A percentile compares a stretch with the other conserved stretches of the same genome.
Conservation (phyloP, 2,888 invertebrate species). For the Brachynemurus nebulosus region DNA sequence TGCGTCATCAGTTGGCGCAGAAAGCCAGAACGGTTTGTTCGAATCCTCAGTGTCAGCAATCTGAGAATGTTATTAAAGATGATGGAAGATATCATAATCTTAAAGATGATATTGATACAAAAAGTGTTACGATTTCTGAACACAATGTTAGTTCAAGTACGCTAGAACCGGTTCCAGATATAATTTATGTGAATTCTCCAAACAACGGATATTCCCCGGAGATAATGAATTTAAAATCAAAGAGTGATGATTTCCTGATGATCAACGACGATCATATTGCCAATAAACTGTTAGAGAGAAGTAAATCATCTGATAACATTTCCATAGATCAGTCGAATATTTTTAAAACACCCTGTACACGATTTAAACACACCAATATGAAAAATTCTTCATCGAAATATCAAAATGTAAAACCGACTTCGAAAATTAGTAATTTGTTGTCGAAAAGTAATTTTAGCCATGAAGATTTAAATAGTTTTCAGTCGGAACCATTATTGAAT, state of each 20-base stretch:
- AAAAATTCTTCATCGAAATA: conserved; percentile 23
- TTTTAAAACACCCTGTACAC: conserved; percentile 26
- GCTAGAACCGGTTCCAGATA: not conserved
- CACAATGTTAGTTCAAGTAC: not conserved
- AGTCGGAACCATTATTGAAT: conserved; percentile 21
- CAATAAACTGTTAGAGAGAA: not conserved
- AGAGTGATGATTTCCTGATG: too few relatives aligned
- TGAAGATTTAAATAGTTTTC: conserved; percentile 27
- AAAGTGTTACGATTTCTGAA: too few relatives aligned
- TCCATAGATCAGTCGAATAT: conserved; percentile 18
- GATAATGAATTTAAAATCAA: too few relatives aligned
- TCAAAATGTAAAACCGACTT: conserved; percentile 23
- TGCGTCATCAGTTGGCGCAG: too few relatives aligned
- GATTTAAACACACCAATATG: conserved; percentile 16
- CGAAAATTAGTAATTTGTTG: conserved; percentile 33
- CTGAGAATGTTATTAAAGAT: too few relatives aligned
- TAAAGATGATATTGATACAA: too few relatives aligned
- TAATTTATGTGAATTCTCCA: too few relatives aligned
- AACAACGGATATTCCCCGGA: too few relatives aligned
- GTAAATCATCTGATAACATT: conserved; percentile 7
- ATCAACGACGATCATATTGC: too few relatives aligned
- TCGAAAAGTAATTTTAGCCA: conserved; percentile 30
- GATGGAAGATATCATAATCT: too few relatives aligned
- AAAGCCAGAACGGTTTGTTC: too few relatives aligned
- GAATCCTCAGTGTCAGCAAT: too few relatives aligned